Conservation (phyloP, 2,888 invertebrate genomes). For the Dolichopus griseipennis region DNA sequence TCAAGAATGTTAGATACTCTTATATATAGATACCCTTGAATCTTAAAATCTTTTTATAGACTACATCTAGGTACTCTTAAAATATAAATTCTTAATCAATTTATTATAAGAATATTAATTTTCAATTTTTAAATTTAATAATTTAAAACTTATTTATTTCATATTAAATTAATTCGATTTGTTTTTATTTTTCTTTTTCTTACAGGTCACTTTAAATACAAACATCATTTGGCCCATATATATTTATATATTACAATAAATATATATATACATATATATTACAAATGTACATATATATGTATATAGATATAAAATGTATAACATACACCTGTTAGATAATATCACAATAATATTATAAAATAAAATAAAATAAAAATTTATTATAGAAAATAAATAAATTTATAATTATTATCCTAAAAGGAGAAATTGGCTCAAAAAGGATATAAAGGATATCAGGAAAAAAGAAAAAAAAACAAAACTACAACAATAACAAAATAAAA, state of each 20-base stretch:
- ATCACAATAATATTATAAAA: not conserved
- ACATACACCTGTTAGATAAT: constrained; percentile 2
- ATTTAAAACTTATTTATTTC: too few relatives aligned
- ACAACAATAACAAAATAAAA: not conserved
- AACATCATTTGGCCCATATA: too few relatives aligned
- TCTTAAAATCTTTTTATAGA: too few relatives aligned
- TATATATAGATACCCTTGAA: too few relatives aligned
- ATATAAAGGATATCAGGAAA: not conserved
- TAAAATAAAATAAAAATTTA: not conserved
- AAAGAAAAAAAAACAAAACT: not conserved
- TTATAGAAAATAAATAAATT: not conserved
- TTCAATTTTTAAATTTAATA: too few relatives aligned
- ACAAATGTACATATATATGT: not conserved
- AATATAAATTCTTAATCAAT: too few relatives aligned
- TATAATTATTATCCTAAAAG: not conserved
- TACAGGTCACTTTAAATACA: not conserved
- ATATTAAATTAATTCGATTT: not conserved
- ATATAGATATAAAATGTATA: not conserved
- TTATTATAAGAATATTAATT: too few relatives aligned
- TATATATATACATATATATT: not conserved
- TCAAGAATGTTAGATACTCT: too few relatives aligned
- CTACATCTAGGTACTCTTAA: too few relatives aligned
- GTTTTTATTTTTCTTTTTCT: not conserved
- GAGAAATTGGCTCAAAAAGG: not conserved
- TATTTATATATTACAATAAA: not conserved